Conservation (phyloP, 2,888 invertebrate species). For the Escarpia spicata region DNA sequence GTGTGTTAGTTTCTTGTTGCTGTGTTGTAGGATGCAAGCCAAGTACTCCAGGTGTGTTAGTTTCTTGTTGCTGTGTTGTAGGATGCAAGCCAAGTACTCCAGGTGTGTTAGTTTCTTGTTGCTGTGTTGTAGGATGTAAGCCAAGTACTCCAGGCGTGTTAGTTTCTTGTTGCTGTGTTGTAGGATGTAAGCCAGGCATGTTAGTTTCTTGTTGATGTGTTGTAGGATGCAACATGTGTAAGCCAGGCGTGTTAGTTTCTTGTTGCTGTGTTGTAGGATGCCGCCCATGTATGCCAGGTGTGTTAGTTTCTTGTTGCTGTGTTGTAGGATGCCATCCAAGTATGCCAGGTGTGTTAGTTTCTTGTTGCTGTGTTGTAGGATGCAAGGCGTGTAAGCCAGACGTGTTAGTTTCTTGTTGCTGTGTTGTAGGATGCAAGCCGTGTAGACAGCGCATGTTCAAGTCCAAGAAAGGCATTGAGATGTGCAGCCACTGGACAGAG, state of each 20-base stretch:
- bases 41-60: too few species aligned
- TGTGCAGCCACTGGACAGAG: not conserved
- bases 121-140: not conserved
- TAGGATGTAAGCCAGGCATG: not conserved
- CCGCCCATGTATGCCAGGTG: too few species aligned
- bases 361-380: not conserved
- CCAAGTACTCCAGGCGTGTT: too few species aligned
- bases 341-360: not conserved
- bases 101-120: not conserved
- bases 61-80: too few species aligned
- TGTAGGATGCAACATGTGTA: too few species aligned
- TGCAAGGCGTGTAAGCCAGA: too few species aligned
- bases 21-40: too few species aligned
- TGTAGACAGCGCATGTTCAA: not conserved
- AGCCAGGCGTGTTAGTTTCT: not conserved
- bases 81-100: not conserved
- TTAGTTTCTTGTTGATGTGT: too few species aligned
- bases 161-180: not conserved
- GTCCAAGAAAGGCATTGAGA: not conserved
- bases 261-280: not conserved
- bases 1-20: not conserved
- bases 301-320: too few species aligned
- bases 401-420: not conserved
- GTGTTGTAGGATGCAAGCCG: conserved; percentile 16
- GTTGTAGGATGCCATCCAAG: too few species aligned